These are phyloP conservation scores for Anolis sagrei DNA, from an alignment of 2,113 vertebrate genomes.

Conservation along the genomic window DNA sequence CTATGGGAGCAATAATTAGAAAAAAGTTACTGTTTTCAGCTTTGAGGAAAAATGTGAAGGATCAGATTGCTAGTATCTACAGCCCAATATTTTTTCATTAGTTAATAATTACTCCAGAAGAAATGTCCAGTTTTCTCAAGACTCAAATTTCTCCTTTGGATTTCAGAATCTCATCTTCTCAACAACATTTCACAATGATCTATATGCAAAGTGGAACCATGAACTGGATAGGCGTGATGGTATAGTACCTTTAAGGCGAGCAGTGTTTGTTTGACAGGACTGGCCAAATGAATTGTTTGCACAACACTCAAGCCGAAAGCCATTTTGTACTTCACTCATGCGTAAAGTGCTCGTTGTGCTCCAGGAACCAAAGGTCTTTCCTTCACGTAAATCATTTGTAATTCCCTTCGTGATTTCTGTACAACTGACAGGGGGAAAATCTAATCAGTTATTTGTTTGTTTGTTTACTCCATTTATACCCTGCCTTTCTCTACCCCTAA, in stretches of 20 bases:
- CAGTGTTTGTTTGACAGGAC: constrained; percentile 73
- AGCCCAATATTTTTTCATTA: not conserved
- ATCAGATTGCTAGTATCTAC: not conserved
- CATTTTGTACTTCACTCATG: constrained; percentile 24
- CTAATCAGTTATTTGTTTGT: not conserved
- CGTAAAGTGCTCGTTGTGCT: constrained; percentile 71
- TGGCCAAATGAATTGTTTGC: constrained; percentile 75
- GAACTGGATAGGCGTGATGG: too few relatives aligned
- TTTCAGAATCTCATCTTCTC: not conserved
- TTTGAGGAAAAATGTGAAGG: not conserved
- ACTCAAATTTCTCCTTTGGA: not conserved
- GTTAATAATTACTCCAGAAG: not conserved
- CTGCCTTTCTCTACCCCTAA: too few relatives aligned
- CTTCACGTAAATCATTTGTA: constrained; percentile 61
- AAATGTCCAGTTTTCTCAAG: accelerated
- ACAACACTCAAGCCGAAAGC: constrained; percentile 77
- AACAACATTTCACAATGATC: not conserved
- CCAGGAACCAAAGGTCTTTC: constrained; percentile 75
- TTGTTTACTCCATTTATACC: too few relatives aligned
- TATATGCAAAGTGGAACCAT: not conserved
- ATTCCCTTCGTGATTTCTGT: constrained; percentile 75
- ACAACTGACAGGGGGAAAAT: constrained; percentile 72
- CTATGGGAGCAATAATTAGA: too few relatives aligned
- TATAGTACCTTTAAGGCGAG: constrained; percentile 71
- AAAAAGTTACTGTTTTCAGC: too few relatives aligned